Base-by-base conservation (phyloP, 2,888 invertebrate genomes). In the Euzophera pinguis region DNA sequence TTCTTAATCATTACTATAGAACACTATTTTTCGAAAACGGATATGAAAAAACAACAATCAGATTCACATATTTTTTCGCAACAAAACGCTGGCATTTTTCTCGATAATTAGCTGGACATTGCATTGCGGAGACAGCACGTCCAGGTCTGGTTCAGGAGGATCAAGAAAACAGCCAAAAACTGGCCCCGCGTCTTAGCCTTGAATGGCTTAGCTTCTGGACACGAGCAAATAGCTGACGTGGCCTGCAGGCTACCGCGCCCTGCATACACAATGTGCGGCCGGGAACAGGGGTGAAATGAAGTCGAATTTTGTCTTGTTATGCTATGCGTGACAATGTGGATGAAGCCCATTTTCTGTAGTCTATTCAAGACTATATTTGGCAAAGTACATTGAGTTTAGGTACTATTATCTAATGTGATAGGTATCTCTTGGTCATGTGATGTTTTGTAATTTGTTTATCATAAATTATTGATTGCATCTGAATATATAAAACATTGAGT, bases 191-290 rank as follows among this genome's bases (percentile, higher is more conserved):
- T 69, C 82, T 87, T 90, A 89, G 88, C 90, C 90, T 89, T 89
- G 90, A 88, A 89, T 89, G 90, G 90, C 81, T 89, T 86, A 90
- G 87, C 89, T 81, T 82, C 82, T 84, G 89, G 89, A 84, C 87
- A 86, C 77, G 80, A 84, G 84, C 88, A 83, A 89, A 90, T 89
- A 87, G 90, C 90, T 88, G 90, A 88, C 85, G 89, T 84, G 82
- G 88, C 83, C 84, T 79, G 84, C 79, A 79, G 84, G 81, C 81
- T 66, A 75, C 73, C 84, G 87, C 89, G 88, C 72, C 86, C 78
- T 90, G 90, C 89, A 90, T 90, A 89, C 90, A 79, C 83, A 89
- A 87, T 88, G 84, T 68, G 78, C 67, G 60, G 71, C 71, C 68
- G 53, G 53, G 66, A 59, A 69, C 67, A 71, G 55, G 49, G 60